These are phyloP conservation scores for Melitaea athalia DNA, from an alignment of 2,888 invertebrate genomes.

Conservation along the genomic window DNA sequence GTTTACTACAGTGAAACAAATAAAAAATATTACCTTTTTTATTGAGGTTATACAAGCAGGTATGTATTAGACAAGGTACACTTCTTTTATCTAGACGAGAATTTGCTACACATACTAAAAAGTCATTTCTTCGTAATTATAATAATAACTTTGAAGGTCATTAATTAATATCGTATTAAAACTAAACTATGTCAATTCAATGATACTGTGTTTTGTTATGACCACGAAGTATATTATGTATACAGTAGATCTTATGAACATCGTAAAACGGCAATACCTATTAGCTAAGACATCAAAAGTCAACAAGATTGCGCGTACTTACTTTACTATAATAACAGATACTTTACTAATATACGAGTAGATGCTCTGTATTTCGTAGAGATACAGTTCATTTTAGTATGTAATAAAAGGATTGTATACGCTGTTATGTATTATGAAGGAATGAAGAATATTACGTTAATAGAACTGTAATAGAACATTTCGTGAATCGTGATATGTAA, in stretches of 20 bases:
- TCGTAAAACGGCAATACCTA: conserved; percentile 45
- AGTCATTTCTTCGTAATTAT: too few species aligned
- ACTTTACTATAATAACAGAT: too few species aligned
- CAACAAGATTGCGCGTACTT: conserved; percentile 58
- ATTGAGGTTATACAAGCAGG: too few species aligned
- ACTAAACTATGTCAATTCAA: neutral
- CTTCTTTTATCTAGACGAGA: too few species aligned
- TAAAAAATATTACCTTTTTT: too few species aligned
- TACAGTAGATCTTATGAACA: conserved; percentile 12
- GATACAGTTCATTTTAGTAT: conserved; percentile 31
- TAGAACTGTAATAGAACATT: neutral
- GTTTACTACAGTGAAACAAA: too few species aligned
- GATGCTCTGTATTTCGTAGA: conserved; percentile 4
- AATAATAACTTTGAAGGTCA: neutral
- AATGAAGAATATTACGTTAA: neutral
- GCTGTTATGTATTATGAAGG: neutral
- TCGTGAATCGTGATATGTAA: neutral
- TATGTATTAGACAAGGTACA: too few species aligned
- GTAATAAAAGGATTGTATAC: neutral
- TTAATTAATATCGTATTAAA: too few species aligned
- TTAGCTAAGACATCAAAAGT: conserved; percentile 58
- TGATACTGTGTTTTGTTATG: neutral
- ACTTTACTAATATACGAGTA: too few species aligned
- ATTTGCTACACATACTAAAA: too few species aligned
- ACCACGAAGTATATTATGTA: too few species aligned